Base-by-base conservation (phyloP, 2,888 invertebrate species). In the Bhutanitis thaidina region DNA sequence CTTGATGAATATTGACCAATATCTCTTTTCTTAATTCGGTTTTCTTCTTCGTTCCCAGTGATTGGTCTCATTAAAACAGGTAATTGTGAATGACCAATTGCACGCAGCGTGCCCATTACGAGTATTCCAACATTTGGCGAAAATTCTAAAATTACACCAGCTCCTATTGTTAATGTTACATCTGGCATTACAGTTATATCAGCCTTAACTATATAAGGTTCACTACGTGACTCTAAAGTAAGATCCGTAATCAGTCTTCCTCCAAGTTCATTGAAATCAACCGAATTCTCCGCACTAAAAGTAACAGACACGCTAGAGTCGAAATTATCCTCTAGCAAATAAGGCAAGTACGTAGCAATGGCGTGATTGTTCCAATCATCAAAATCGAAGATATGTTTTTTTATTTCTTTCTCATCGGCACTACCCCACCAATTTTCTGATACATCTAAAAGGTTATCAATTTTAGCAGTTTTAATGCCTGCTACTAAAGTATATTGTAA, bases 301-400 rank as follows among this genome's bases (percentile, higher is more conserved):
- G 93, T 91, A 1, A 93, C 91, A 0, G 96, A 96, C 25, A 95
- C 90, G 61, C 95, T 95, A 0, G 95, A 91, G 57, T 95, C 94
- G 64, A 96, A 92, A 43, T 91, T 90, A 59, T 96, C 94, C 70
- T 94, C 94, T 0, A 94, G 91, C 51, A 98, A 91, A 77, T 93
- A 99, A 0, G 99, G 99, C 48, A 94, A 91, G 77, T 95, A 99
- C 10, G 94, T 92, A 0, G 98, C 98, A 45, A 98, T 93, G 0
- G 98, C 98, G 76, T 97, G 98, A 78, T 97, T 97, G 76, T 99
- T 99, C 99, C 99, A 99, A 75, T 99, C 98, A 75, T 99, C 98
- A 80, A 99, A 98, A 82, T 99, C 99, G 74, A 99, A 98, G 66
- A 99, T 98, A 70, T 93, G 92, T 44, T 92, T 91, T 61, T 93